Evolutionary conservation across 2,888 invertebrate genomes (phyloP), one percentile per base, ranked within the genome.

Genomic region (Polietes domitor): DNA sequence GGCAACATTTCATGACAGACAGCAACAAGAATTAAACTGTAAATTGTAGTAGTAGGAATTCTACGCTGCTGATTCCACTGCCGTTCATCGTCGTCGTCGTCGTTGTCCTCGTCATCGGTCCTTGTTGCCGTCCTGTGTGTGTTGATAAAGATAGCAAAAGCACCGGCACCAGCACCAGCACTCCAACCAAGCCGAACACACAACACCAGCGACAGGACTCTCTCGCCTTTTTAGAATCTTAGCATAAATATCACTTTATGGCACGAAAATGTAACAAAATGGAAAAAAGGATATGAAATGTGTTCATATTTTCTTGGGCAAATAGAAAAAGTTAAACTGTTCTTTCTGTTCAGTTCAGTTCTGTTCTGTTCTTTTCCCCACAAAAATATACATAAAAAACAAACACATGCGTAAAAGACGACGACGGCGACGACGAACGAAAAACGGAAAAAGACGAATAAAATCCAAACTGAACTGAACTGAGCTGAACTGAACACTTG

Each of bases 1-100:
- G 88, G 89, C 87, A 86, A 85, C 85, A 89, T 89, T 89, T 88
- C 90, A 90, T 88, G 90, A 89, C 76, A 76, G 84, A 81, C 84
- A 84, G 76, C 84, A 84, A 84, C 84, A 84, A 84, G 76, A 84
- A 79, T 76, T 78, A 78, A 58, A 80, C 74, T 74, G 77, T 80
- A 80, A 74, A 73, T 41, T 37, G 58, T 41, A 58, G 41, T 41
- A 21, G 58, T 41, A 58, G 41, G 53, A 61, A 26, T 74, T 53
- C 65, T 76, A 43, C 65, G 47, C 75, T 37, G 68, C 50, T 53
- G 53, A 32, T 26, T 6, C 10, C 32, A 37, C n/a, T 3, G 41
- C 61, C 47, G n/a, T n/a, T n/a, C 15, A 32, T 63, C 50, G 26
- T 50, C 9, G 17, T 17, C 24, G n/a, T 24, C n/a, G n/a, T 41